phyloP scores from a whole-genome alignment of 2,113 vertebrate genomes.

The Phrynosoma blainvillii region DNA sequence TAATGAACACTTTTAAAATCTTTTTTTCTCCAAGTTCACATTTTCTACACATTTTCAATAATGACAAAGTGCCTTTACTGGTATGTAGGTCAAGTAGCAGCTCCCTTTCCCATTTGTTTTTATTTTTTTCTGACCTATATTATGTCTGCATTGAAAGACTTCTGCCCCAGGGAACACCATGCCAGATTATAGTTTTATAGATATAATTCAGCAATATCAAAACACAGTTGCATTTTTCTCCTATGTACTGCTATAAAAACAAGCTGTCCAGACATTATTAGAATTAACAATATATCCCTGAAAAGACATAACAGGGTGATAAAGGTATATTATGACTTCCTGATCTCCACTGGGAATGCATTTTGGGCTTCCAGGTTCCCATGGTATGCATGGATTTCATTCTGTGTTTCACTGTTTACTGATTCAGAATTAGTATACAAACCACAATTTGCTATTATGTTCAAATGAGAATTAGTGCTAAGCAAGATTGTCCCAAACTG shows the following conservation, averaged over 20 bases:
- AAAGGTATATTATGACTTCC: not conserved
- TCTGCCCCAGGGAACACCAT: constrained; percentile 26
- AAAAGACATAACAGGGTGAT: not conserved
- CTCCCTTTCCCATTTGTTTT: not conserved
- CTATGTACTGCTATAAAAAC: constrained; percentile 6
- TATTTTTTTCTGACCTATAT: not conserved
- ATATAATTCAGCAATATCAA: constrained; percentile 2
- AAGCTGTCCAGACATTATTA: constrained; percentile 1
- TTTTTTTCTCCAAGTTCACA: no score
- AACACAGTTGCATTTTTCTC: constrained; percentile 28
- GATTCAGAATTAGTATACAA: not conserved
- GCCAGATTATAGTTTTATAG: constrained; percentile 38
- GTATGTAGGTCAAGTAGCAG: not conserved
- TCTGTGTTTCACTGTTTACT: no score
- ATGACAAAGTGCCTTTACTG: not conserved
- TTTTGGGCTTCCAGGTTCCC: not conserved
- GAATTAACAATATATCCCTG: constrained; percentile 13
- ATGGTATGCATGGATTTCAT: not conserved
- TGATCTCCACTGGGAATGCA: not conserved
- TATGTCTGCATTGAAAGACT: not conserved
- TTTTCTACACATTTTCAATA: no score
- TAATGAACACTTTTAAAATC: no score
- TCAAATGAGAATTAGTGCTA: not conserved
- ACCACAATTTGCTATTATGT: not conserved
- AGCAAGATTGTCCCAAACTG: not conserved